Percentiles rank a stretch among this genome's conserved stretches.
These are phyloP conservation scores for Fregetta grallaria DNA, from an alignment of 2,113 vertebrate genomes.

Conservation along the genomic window DNA sequence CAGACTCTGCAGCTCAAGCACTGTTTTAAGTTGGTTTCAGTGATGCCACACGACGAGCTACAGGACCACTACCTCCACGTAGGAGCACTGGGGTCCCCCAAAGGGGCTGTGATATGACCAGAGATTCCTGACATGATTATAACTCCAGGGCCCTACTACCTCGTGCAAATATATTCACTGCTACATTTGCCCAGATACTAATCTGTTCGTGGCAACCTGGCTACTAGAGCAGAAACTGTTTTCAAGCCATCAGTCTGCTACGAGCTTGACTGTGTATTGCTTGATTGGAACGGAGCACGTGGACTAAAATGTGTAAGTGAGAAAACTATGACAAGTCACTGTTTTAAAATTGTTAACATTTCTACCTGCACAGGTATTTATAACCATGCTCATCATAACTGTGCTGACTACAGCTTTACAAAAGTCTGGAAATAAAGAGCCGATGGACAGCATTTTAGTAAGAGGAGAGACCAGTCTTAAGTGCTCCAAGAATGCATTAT, in stretches of 20 bases:
- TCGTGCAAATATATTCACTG: accelerated
- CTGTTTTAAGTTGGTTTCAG: not conserved
- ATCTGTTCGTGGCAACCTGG: not conserved
- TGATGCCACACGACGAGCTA: not conserved
- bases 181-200: not conserved
- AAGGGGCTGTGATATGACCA: accelerated
- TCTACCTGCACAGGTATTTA: not conserved
- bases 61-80: not conserved
- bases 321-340: not conserved
- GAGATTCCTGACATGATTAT: not conserved
- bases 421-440: not conserved
- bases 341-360: not conserved
- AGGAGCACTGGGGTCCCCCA: not conserved
- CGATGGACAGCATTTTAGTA: not conserved
- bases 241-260: not conserved
- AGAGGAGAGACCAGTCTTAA: not conserved
- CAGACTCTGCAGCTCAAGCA: not conserved
- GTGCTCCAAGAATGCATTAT: conserved; percentile 12
- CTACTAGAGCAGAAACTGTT: not conserved
- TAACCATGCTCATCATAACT: not conserved
- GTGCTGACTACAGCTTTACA: not conserved
- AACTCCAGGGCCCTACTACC: not conserved
- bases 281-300: not conserved
- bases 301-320: accelerated
- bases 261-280: not conserved